Evolutionary conservation across 1,140 invertebrate species (phyloP).

Genomic region (Dufourea novaeangliae): DNA sequence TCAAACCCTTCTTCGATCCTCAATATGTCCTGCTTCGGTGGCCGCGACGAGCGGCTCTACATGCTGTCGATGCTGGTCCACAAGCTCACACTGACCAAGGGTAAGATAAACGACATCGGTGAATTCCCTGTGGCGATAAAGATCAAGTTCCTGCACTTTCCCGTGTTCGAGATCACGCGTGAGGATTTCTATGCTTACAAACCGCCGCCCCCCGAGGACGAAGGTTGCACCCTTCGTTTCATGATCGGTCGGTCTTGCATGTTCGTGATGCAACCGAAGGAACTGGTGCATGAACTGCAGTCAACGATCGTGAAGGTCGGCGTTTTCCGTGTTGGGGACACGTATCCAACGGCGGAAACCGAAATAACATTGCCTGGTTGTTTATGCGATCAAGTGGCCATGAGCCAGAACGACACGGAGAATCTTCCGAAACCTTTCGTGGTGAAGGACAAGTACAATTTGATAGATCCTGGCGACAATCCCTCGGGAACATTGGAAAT

Average conservation of each 20-base stretch:
- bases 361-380: slow-evolving; percentile 73
- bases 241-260: slow-evolving; percentile 72
- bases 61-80: slow-evolving; percentile 73
- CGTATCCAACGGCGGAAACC: slow-evolving; percentile 75
- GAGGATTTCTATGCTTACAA: slow-evolving; percentile 70
- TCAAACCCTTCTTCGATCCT: not conserved
- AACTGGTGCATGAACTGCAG: slow-evolving; percentile 71
- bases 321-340: slow-evolving; percentile 74
- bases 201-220: slow-evolving; percentile 33
- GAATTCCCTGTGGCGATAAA: slow-evolving; percentile 69
- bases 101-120: slow-evolving; percentile 72
- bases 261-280: slow-evolving; percentile 72
- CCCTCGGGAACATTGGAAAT: slow-evolving; percentile 71
- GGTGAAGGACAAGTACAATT: slow-evolving; percentile 67
- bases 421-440: slow-evolving; percentile 72
- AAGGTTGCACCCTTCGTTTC: slow-evolving; percentile 65
- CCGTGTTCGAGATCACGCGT: slow-evolving; percentile 73
- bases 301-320: slow-evolving; percentile 68
- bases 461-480: slow-evolving; percentile 75
- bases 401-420: slow-evolving; percentile 72
- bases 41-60: slow-evolving; percentile 72
- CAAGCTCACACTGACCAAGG: slow-evolving; percentile 67
- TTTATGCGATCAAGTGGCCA: slow-evolving; percentile 76
- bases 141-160: slow-evolving; percentile 77
- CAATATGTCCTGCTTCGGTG: slow-evolving; percentile 76